Conservation (phyloP, 2,113 vertebrate species). For the Dicrurus megarhynchus region DNA sequence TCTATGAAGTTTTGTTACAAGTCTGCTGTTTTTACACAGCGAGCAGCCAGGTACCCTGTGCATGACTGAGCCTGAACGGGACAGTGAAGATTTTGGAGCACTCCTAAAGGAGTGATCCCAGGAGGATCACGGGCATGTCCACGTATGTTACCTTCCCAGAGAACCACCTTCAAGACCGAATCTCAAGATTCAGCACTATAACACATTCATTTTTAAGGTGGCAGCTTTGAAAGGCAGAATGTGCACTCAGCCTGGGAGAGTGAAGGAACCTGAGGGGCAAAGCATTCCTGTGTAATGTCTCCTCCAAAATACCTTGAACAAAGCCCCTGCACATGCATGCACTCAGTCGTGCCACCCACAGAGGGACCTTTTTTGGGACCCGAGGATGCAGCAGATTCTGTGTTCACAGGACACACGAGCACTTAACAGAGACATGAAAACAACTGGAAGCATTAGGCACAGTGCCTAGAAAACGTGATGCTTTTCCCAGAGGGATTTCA, state of each 20-base stretch:
- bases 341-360: neutral
- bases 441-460: neutral
- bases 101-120: neutral
- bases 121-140: fast-evolving
- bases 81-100: neutral
- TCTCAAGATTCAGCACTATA: neutral
- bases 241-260: too few relatives aligned
- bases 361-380: neutral
- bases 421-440: neutral
- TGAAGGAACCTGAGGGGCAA: neutral
- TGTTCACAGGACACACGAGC: neutral
- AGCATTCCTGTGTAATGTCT: neutral
- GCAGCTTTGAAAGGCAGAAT: neutral
- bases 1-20: neutral
- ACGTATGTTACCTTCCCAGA: fast-evolving
- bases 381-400: neutral
- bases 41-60: neutral
- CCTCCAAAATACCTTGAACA: neutral
- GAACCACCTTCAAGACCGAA: neutral
- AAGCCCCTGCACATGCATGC: neutral
- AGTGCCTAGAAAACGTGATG: neutral
- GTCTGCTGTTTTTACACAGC: neutral
- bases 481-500: neutral
- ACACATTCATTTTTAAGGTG: neutral
- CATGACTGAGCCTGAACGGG: fast-evolving